These are phyloP conservation scores for Ophiodon elongatus DNA, from an alignment of 2,113 vertebrate genomes.

Conservation along the genomic window DNA sequence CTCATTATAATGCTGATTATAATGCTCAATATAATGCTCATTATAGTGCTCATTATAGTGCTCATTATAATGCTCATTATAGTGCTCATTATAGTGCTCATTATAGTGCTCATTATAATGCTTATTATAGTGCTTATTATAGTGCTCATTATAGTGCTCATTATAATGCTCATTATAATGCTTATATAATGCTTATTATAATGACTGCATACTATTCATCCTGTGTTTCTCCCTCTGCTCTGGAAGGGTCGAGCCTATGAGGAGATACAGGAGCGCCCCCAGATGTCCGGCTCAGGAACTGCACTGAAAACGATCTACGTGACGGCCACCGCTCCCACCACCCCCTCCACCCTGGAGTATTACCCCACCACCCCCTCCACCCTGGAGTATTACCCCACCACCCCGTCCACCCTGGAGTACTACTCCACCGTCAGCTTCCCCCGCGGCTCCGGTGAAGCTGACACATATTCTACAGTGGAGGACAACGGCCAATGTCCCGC, in stretches of 20 bases:
- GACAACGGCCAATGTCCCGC: not conserved
- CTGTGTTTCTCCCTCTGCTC: conserved; percentile 6
- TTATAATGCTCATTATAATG: too few species aligned
- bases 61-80: too few species aligned
- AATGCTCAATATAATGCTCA: too few species aligned
- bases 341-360: not conserved
- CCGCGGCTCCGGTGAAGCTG: not conserved
- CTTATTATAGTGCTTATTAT: too few species aligned
- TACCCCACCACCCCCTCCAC: too few species aligned
- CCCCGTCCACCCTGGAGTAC: too few species aligned
- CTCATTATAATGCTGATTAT: too few species aligned
- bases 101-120: too few species aligned
- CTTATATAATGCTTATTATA: not conserved
- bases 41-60: too few species aligned
- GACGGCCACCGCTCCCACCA: conserved; percentile 25
- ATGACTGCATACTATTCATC: not conserved
- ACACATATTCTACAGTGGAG: not conserved
- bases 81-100: too few species aligned
- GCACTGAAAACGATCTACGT: conserved; percentile 3
- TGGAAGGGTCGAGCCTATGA: conserved; percentile 39
- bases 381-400: too few species aligned
- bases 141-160: too few species aligned
- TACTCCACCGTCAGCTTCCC: not conserved
- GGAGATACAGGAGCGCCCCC: conserved; percentile 39
- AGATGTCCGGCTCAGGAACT: not conserved